Conservation (phyloP, 2,888 invertebrate genomes). For the Cremastinae sp. region DNA sequence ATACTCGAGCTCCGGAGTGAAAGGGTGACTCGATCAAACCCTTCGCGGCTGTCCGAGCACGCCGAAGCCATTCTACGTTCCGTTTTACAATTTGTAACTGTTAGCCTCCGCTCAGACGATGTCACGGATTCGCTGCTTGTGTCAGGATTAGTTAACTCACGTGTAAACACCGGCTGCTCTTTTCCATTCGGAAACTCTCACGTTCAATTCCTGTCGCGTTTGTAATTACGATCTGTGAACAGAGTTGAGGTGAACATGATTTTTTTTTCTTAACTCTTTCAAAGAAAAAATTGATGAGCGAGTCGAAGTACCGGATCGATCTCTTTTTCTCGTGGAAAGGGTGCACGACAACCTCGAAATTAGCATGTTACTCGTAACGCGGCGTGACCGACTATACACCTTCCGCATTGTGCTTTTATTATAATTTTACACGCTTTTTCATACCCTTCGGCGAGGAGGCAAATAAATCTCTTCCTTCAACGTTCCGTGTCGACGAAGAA, state of each 20-base stretch:
- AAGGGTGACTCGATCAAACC: slow-evolving; percentile 25
- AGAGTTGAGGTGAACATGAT: too few species aligned
- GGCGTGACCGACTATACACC: slow-evolving; percentile 70
- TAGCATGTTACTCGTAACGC: slow-evolving; percentile 77
- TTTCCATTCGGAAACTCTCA: not conserved
- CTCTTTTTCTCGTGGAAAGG: slow-evolving; percentile 66
- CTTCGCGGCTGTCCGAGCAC: not conserved
- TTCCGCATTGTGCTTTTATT: slow-evolving; percentile 74
- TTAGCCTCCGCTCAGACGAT: not conserved
- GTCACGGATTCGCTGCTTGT: not conserved
- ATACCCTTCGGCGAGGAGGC: slow-evolving; percentile 65
- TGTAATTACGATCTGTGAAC: too few species aligned
- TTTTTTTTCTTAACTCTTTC: too few species aligned
- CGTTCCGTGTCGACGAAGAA: slow-evolving; percentile 65
- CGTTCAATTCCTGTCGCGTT: too few species aligned
- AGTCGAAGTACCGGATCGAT: slow-evolving; percentile 61
- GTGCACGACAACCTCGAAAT: slow-evolving; percentile 66
- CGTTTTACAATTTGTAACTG: slow-evolving; percentile 43
- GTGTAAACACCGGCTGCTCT: not conserved
- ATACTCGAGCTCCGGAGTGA: too few species aligned
- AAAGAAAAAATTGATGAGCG: too few species aligned
- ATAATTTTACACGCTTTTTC: slow-evolving; percentile 77
- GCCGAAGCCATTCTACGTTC: slow-evolving; percentile 24
- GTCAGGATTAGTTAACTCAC: not conserved
- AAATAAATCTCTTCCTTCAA: slow-evolving; percentile 64